A percentile compares a stretch with the other conserved stretches of the same genome.
These are phyloP conservation scores for Aplocera efformata DNA, from an alignment of 2,888 invertebrate species.

Conservation along the genomic window DNA sequence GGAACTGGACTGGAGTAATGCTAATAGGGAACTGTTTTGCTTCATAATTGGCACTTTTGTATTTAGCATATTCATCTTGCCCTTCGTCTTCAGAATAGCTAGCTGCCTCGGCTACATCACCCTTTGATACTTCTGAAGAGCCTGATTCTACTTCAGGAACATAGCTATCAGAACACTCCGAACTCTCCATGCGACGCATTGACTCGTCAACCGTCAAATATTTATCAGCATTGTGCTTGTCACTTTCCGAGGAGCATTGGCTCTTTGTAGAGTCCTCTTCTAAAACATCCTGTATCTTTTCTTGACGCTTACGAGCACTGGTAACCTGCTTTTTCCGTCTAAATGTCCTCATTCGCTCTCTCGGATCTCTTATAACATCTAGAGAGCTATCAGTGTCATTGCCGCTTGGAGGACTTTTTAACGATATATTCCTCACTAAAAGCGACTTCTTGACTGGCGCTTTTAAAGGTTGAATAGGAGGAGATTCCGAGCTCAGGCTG, in stretches of 20 bases:
- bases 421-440: conserved; percentile 79
- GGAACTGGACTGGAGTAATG: conserved; percentile 77
- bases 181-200: conserved; percentile 80
- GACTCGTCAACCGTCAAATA: conserved; percentile 66
- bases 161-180: conserved; percentile 85
- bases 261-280: conserved; percentile 76
- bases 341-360: conserved; percentile 84
- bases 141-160: conserved; percentile 83
- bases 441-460: conserved; percentile 83
- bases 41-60: conserved; percentile 62
- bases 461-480: conserved; percentile 84
- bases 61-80: conserved; percentile 68
- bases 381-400: conserved; percentile 87
- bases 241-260: conserved; percentile 76
- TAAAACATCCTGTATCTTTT: conserved; percentile 78
- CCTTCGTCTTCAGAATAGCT: conserved; percentile 81
- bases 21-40: conserved; percentile 67
- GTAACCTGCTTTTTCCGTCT: conserved; percentile 83
- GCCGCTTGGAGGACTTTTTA: conserved; percentile 86
- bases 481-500: conserved; percentile 87
- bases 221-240: conserved; percentile 60
- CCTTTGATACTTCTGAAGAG: conserved; percentile 81
- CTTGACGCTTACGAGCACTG: conserved; percentile 77
- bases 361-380: conserved; percentile 84
- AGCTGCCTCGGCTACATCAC: conserved; percentile 61